phyloP scores from a whole-genome alignment of 2,888 invertebrate genomes.

The Stenurella melanura region DNA sequence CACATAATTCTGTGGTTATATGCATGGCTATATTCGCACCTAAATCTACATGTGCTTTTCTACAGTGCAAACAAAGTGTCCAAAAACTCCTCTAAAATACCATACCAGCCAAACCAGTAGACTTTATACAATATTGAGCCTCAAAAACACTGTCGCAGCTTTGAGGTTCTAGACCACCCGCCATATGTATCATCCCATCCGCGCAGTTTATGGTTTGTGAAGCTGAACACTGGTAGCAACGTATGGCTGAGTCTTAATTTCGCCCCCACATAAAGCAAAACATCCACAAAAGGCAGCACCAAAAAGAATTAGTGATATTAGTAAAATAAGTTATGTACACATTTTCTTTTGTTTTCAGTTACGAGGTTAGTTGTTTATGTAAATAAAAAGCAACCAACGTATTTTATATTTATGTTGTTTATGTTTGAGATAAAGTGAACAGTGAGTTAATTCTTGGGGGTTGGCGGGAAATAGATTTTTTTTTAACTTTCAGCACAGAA shows the following conservation, averaged over 20 bases:
- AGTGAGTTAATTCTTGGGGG: too few species aligned
- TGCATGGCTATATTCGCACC: too few species aligned
- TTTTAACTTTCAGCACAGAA: too few species aligned
- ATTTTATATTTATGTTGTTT: slow-evolving; percentile 7
- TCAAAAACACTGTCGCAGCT: slow-evolving; percentile 85
- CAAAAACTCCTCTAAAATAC: slow-evolving; percentile 10
- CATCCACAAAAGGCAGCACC: slow-evolving; percentile 25
- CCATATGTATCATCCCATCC: slow-evolving; percentile 78
- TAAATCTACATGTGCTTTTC: background rate
- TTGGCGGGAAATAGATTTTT: too few species aligned
- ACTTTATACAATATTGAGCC: slow-evolving; percentile 90
- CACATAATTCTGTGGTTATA: too few species aligned
- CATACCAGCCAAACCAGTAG: slow-evolving; percentile 77
- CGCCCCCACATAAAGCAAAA: background rate
- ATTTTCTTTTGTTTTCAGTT: background rate
- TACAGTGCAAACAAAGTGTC: background rate
- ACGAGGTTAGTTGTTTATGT: background rate
- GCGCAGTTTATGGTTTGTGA: slow-evolving; percentile 81
- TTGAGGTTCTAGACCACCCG: slow-evolving; percentile 75
- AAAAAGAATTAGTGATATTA: slow-evolving; percentile 37
- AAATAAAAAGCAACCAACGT: background rate
- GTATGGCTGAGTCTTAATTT: slow-evolving; percentile 69
- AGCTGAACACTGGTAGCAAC: slow-evolving; percentile 88
- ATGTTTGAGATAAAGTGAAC: background rate
- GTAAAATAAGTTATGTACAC: background rate